Evolutionary conservation across 2,113 vertebrate genomes (phyloP), one percentile per base, ranked within the genome.

Genomic region (Oceanodroma tethys): DNA sequence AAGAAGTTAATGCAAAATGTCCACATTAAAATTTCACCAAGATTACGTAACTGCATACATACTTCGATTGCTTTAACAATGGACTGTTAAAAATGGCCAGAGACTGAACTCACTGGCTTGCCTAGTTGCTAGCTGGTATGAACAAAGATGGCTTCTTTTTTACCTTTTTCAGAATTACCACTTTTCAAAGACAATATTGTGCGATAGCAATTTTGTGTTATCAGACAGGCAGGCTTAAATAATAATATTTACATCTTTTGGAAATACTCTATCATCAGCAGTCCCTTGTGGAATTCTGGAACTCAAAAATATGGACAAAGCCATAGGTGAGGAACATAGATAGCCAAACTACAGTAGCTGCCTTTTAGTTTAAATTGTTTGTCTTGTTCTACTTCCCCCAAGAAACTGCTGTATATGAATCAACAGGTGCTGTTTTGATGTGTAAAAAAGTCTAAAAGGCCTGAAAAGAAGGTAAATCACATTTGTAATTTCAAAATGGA

Each of bases 1-100:
- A 97, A 92, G 67, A 95, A 96, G 76, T 96, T 96, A 96, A 97
- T 93, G 92, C 65, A 96, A 97, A 97, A 97, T 71, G 59, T 91
- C 90, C 78, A 89, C 74, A 93, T 95, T 96, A 96, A 98, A 96
- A 93, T 97, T 97, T 97, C 97, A 92, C 71, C 71, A 92, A 88
- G 73, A 82, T 98, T 98, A 97, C 96, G 90, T 96, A 97, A 97
- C 95, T 45, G 83, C 66, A 43, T 45, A 67, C 82, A 93, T 91
- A 89, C 48, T 88, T 95, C 48, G 74, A 92, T 96, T 96, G 88
- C 92, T 95, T 94, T 89, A 83, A 90, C 55, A 81, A 92, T 22
- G 58, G 52, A 52, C 87, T 92, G 83, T 96, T 89, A 94, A 95
- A 97, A 97, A 94, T 76, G 53, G 38, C 27, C 87, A 42, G 23